Base-by-base conservation (phyloP, 2,888 invertebrate species). In the Drosophila paramelanica region DNA sequence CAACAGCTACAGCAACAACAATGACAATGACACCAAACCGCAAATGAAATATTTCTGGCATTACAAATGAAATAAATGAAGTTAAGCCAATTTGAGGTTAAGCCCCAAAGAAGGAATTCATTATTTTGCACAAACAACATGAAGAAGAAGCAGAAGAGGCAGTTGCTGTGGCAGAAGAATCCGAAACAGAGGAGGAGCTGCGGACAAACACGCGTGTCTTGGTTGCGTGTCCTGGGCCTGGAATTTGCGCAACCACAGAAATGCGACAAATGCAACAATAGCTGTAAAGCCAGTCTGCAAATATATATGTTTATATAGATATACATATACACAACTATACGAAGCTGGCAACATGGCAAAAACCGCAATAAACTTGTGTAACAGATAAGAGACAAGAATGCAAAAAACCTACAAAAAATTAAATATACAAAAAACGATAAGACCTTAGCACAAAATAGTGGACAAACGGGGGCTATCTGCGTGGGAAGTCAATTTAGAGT, bases 61-160 rank as follows among this genome's bases (percentile, higher is more conserved):
- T 67, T 77, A 73, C 82, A 79, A 81, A 76, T 79, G 74, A 76
- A 88, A 84, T 79, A 81, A 85, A 82, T 82, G 73, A 85, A 88
- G 82, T 88, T 88, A 82, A 83, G 88, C 81, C 88, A 88, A 88
- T 85, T 82, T 88, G 70, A 85, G 82, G 78, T 74, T 88, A 85
- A 85, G 79, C 68, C 66, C 67, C 71, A 79, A 83, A 81, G 71
- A 72, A 73, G 82, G 88, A 85, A 85, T 81, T 82, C 78, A 85
- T 87, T 88, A 84, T 72, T 55, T 69, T 65, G 23, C 53, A 69
- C 62, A 64, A 64, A 17, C 7, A 36, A 50, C 7, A 61, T 14
- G 3, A 20, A 36, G 51, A 61, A 61, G 23, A 36, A 58, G 25
- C 14, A 53, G 39, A 13, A 20, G 43, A 61, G 23, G 33, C 36